Conservation (phyloP, 2,113 vertebrate species). For the Lepidothrix coronata region DNA sequence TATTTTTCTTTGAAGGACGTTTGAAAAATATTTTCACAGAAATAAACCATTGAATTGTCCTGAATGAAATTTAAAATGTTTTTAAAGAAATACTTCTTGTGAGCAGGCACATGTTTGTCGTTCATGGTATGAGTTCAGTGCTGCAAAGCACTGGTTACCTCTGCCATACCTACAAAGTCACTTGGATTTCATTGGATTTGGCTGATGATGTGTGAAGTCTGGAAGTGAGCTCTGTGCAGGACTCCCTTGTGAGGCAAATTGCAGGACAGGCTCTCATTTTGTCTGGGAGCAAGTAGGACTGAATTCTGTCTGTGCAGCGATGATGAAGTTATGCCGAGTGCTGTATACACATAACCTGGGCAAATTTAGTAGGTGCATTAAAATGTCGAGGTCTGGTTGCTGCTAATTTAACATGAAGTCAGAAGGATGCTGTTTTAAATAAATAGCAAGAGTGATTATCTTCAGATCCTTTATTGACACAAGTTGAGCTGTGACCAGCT, state of each 20-base stretch:
- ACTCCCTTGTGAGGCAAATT: fast-evolving
- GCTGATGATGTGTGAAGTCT: not conserved
- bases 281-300: not conserved
- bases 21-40: not conserved
- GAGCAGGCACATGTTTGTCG: not conserved
- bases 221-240: not conserved
- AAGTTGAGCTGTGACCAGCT: not conserved
- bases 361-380: not conserved
- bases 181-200: not conserved
- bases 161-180: not conserved
- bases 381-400: not conserved
- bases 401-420: not conserved
- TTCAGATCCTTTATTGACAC: not conserved
- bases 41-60: not conserved
- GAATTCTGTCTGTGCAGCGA: not conserved
- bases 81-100: not conserved
- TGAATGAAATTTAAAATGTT: not conserved
- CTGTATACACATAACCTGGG: not conserved
- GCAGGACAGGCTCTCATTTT: not conserved
- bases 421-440: not conserved
- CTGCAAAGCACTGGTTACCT: not conserved
- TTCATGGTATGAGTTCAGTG: not conserved
- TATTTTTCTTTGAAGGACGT: not conserved
- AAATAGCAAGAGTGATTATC: not conserved
- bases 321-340: fast-evolving